These are phyloP conservation scores for Dromiciops gliroides DNA, from an alignment of 2,113 vertebrate species.

Conservation along the genomic window DNA sequence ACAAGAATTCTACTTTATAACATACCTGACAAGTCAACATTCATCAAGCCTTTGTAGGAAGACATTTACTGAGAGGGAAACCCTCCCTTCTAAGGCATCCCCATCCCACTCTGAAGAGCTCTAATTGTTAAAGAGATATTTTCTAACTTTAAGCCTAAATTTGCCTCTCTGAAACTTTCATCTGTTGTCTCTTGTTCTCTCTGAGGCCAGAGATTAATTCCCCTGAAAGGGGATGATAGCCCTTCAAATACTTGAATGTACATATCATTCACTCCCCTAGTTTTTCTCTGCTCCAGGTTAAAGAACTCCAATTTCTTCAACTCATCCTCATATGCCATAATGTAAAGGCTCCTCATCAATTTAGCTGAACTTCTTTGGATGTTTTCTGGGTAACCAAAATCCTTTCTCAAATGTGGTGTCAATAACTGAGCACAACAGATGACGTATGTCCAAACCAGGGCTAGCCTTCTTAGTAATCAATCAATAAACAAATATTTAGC, in stretches of 20 bases:
- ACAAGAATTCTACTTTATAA: background rate
- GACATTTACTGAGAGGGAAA: background rate
- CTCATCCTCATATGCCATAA: background rate
- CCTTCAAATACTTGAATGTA: background rate
- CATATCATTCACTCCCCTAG: background rate
- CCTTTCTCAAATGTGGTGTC: background rate
- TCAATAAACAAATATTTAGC: background rate
- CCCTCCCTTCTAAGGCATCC: background rate
- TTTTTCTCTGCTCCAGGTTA: background rate
- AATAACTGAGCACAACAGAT: background rate
- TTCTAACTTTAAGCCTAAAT: background rate
- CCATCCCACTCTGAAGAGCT: background rate
- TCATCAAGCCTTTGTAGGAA: background rate
- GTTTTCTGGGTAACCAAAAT: background rate
- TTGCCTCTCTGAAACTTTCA: background rate
- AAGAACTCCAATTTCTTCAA: background rate
- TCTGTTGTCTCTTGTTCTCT: background rate
- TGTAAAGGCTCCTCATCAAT: background rate
- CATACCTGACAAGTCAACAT: background rate
- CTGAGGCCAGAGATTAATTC: background rate
- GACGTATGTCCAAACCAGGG: background rate
- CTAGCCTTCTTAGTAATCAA: background rate
- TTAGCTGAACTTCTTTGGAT: background rate
- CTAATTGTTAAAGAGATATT: background rate
- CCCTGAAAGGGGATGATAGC: background rate